Conservation (phyloP, 1,140 invertebrate genomes). For the Penaeus vannamei region DNA sequence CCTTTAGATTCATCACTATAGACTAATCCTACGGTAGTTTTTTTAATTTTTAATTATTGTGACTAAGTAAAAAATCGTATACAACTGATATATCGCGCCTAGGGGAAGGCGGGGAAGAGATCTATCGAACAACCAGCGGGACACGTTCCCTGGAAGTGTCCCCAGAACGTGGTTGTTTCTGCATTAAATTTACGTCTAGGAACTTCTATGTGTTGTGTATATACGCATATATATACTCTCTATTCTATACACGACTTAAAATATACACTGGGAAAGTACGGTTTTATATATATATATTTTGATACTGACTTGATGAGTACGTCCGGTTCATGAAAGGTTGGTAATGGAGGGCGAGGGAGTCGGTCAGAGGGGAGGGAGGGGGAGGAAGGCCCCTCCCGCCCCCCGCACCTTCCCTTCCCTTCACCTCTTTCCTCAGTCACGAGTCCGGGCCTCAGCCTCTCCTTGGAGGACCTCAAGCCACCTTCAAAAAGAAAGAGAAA, state of each 20-base stretch:
- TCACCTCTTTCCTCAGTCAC: neutral
- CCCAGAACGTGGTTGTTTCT: neutral
- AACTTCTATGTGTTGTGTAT: slow-evolving; percentile 48
- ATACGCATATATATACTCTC: slow-evolving; percentile 30
- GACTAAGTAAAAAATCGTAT: slow-evolving; percentile 60
- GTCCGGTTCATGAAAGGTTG: neutral
- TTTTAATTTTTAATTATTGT: neutral
- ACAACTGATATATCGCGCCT: slow-evolving; percentile 42
- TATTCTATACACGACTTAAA: slow-evolving; percentile 34
- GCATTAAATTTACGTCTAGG: slow-evolving; percentile 45
- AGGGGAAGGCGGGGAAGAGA: slow-evolving; percentile 35
- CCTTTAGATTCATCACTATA: too few species aligned
- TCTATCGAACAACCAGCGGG: slow-evolving; percentile 31
- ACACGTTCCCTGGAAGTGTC: slow-evolving; percentile 21
- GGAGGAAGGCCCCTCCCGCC: neutral
- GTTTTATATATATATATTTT: neutral
- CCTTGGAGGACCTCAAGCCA: too few species aligned
- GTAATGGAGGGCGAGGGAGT: neutral
- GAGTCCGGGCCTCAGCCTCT: too few species aligned
- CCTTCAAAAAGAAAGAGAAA: too few species aligned
- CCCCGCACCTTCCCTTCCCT: neutral
- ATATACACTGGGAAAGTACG: neutral
- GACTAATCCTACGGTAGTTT: too few species aligned
- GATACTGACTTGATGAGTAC: slow-evolving; percentile 8
- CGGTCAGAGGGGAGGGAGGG: slow-evolving; percentile 3